These are phyloP conservation scores for Plumapathes pennacea DNA, from an alignment of 92 coral and sea anemone genomes.

Conservation along the genomic window DNA sequence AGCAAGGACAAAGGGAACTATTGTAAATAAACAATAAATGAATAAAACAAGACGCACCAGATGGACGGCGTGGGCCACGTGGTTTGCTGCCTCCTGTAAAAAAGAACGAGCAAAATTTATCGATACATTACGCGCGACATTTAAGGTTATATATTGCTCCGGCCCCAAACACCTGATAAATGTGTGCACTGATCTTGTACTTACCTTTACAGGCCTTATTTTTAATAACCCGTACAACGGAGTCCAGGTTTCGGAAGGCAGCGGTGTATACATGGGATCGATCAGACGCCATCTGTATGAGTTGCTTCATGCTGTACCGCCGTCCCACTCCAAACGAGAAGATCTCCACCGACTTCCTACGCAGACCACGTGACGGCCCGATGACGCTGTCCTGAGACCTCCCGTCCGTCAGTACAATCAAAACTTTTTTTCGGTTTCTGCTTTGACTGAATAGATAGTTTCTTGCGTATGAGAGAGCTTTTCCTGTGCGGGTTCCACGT, in stretches of 20 bases:
- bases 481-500: constrained; percentile 67
- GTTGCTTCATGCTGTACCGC: constrained; percentile 57
- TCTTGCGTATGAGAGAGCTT: constrained; percentile 41
- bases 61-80: too few species aligned
- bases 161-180: too few species aligned
- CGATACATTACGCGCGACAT: too few species aligned
- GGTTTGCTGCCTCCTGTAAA: too few species aligned
- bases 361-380: constrained; percentile 55
- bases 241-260: constrained; percentile 49
- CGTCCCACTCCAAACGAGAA: constrained; percentile 69
- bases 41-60: not conserved
- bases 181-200: too few species aligned
- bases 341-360: constrained; percentile 58
- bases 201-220: constrained; percentile 54
- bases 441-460: constrained; percentile 28
- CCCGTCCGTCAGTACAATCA: constrained; percentile 57
- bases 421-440: constrained; percentile 34
- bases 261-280: constrained; percentile 59
- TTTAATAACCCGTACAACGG: constrained; percentile 50
- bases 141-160: too few species aligned
- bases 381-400: constrained; percentile 54
- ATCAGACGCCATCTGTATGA: constrained; percentile 68
- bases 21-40: not conserved
- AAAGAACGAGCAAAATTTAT: too few species aligned
- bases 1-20: too few species aligned